Conservation (phyloP, 64 coral and sea anemone species). For the Trachythela sp. region DNA sequence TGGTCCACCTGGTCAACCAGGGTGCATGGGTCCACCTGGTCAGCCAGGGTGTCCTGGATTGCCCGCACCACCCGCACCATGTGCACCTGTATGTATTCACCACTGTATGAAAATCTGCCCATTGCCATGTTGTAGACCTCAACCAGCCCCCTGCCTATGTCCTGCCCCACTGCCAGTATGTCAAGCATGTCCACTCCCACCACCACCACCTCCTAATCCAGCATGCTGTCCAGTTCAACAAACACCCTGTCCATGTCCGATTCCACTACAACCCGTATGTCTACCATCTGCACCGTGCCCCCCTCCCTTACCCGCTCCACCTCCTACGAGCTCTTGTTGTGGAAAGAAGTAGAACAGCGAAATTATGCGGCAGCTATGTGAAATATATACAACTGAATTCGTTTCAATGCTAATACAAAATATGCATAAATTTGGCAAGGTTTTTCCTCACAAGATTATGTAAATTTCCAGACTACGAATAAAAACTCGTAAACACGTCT, state of each 20-base stretch:
- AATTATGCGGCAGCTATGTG: no score
- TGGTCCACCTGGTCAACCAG: constrained; percentile 30
- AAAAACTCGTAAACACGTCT: no score
- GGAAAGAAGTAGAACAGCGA: not conserved
- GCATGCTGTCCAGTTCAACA: constrained; percentile 10
- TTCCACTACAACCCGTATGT: not conserved
- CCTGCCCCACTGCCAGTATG: not conserved
- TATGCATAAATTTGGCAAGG: no score
- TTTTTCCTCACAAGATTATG: no score
- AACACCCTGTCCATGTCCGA: not conserved
- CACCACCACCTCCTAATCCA: constrained; percentile 16
- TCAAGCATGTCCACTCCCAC: not conserved
- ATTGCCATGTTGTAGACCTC: constrained; percentile 16
- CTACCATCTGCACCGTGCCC: not conserved
- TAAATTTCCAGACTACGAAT: no score
- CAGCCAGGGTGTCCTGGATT: constrained; percentile 46
- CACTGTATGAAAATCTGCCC: constrained; percentile 51
- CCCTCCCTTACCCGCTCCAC: not conserved
- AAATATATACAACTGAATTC: no score
- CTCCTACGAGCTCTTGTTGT: not conserved
- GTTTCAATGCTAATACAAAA: no score
- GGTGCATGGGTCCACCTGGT: constrained; percentile 34
- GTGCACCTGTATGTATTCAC: constrained; percentile 43
- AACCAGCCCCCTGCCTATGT: not conserved
- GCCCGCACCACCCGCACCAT: constrained; percentile 44